Percentiles rank a stretch among this genome's conserved stretches.
phyloP scores from a whole-genome alignment of 2,888 invertebrate genomes.

The Theristus sp. region DNA sequence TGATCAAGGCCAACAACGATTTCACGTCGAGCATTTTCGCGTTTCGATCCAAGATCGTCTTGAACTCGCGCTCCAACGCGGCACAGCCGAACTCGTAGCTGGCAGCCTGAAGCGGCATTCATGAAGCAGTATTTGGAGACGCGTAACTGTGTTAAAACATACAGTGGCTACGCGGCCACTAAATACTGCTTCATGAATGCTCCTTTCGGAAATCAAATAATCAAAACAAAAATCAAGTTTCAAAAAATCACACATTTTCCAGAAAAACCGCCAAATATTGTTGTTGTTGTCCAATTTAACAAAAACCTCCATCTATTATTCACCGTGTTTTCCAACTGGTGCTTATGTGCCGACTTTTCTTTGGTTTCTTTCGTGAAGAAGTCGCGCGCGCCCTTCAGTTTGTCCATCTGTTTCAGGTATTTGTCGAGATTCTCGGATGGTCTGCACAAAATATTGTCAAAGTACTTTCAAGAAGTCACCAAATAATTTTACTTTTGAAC shows the following conservation, averaged over 20 bases:
- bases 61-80: conserved; percentile 67
- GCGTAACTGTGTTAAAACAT: no score
- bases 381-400: conserved; percentile 61
- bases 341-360: no score
- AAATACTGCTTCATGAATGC: no score
- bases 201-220: no score
- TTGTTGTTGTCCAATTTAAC: conserved; percentile 16
- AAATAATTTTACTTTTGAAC: no score
- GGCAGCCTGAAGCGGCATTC: conserved; percentile 42
- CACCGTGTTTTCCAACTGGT: background rate
- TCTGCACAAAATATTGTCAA: conserved; percentile 14
- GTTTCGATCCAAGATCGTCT: conserved; percentile 47
- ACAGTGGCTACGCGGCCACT: no score
- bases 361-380: no score
- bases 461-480: background rate
- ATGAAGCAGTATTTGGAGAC: no score
- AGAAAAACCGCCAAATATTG: conserved; percentile 15
- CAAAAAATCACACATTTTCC: background rate
- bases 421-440: conserved; percentile 39
- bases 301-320: background rate
- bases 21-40: background rate
- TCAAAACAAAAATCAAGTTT: background rate
- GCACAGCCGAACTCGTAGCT: conserved; percentile 62
- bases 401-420: conserved; percentile 54
- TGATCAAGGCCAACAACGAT: background rate